phyloP scores from a whole-genome alignment of 2,113 vertebrate genomes.

The Larimichthys crocea region DNA sequence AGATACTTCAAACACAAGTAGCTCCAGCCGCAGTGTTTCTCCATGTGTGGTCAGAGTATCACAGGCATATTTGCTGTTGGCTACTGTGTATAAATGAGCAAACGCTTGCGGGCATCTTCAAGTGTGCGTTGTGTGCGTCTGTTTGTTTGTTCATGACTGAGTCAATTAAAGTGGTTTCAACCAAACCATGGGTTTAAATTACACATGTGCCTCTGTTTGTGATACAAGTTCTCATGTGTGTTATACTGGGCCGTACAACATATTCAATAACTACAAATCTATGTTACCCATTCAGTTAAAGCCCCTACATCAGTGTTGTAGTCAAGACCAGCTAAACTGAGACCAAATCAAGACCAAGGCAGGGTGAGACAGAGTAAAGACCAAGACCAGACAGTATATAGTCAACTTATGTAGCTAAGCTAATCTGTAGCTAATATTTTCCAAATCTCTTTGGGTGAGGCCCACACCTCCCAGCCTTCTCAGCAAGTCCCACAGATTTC shows the following conservation, averaged over 20 bases:
- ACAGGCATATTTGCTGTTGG: constrained; percentile 31
- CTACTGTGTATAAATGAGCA: constrained; percentile 22
- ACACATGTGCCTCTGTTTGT: not conserved
- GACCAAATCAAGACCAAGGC: no score
- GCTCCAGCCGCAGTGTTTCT: constrained; percentile 25
- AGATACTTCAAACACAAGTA: constrained; percentile 11
- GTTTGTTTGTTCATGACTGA: constrained; percentile 27
- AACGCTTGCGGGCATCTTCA: constrained; percentile 13
- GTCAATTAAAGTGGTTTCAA: constrained; percentile 30
- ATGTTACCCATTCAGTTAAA: no score
- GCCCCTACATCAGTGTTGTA: no score
- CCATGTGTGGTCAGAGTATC: constrained; percentile 41
- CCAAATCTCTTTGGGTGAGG: no score
- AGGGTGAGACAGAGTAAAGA: no score
- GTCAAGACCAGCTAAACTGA: no score
- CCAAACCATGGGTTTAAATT: not conserved
- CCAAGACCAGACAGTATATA: no score
- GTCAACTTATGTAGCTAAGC: no score
- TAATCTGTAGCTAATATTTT: no score
- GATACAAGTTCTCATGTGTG: not conserved
- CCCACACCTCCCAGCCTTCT: no score
- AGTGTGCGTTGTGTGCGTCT: constrained; percentile 12
- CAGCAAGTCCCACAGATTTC: no score
- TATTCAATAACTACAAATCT: not conserved
- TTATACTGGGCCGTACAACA: not conserved